Conservation (phyloP, 2,113 vertebrate genomes). For the Bos taurus region ARS-UCD2.0 NC_037342.1:77456501-77457000, state of each 20-base stretch:
- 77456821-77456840: background rate
- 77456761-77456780: too few relatives aligned
- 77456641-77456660: background rate
- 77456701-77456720: background rate
- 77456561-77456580: background rate
- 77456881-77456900: background rate
- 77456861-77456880: conserved; percentile 22
- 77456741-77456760: background rate
- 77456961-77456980: conserved; percentile 78
- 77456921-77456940: conserved; percentile 69
- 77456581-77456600: background rate
- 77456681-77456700: background rate
- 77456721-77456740: background rate
- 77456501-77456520: background rate
- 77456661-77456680: background rate
- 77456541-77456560: background rate
- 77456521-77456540: background rate
- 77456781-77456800: background rate
- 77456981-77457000: conserved; percentile 44
- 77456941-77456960: conserved; percentile 82
- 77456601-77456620: background rate
- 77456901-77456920: background rate
- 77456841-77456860: background rate
- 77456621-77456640: background rate
- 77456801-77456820: background rate